These are phyloP conservation scores for Tadarida brasiliensis DNA, from an alignment of 2,797 vertebrate species.

Conservation along the genomic window DNA sequence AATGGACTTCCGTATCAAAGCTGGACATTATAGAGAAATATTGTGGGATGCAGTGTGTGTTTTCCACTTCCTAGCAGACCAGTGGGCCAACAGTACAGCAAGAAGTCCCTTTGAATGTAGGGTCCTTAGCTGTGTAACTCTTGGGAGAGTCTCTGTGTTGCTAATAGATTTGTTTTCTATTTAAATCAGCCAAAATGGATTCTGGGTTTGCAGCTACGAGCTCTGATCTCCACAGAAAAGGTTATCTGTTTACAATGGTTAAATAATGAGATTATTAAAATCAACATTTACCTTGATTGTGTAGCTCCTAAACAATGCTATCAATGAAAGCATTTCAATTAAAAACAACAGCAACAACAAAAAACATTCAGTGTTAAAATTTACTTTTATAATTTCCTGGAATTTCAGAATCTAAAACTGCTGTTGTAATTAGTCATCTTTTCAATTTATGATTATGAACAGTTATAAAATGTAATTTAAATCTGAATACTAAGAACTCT, in stretches of 20 bases:
- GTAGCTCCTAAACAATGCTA: background rate
- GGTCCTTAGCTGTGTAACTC: background rate
- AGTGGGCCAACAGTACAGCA: background rate
- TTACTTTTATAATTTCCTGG: constrained; percentile 24
- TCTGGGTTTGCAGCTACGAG: background rate
- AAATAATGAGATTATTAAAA: constrained; percentile 42
- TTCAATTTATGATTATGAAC: background rate
- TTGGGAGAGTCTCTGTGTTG: background rate
- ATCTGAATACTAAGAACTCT: background rate
- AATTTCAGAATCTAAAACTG: constrained; percentile 34
- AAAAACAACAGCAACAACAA: constrained; percentile 22
- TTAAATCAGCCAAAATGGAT: background rate
- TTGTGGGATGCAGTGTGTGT: background rate
- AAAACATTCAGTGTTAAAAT: background rate
- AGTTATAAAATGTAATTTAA: constrained; percentile 42
- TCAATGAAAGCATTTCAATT: background rate
- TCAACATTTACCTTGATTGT: background rate
- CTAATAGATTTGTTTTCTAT: constrained; percentile 10
- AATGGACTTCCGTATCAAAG: background rate
- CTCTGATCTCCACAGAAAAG: background rate
- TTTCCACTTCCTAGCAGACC: background rate
- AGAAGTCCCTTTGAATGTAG: background rate
- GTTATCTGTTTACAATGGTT: background rate
- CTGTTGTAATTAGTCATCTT: background rate
- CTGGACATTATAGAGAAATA: background rate